phyloP scores from a whole-genome alignment of 2,797 vertebrate genomes.

The Pangasius sanitwongsei region DNA sequence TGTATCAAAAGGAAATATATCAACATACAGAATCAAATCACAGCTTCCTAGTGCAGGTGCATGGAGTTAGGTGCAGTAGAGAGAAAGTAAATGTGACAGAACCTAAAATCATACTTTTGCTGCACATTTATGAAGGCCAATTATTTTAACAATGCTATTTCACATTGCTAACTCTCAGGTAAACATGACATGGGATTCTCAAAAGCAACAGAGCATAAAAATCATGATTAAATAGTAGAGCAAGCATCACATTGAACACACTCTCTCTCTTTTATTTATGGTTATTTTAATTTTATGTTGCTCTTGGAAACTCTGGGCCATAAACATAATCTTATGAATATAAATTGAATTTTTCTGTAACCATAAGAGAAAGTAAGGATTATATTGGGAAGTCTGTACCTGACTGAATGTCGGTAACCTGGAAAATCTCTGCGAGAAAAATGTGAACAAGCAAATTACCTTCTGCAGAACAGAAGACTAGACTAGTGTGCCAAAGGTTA shows the following conservation, averaged over 20 bases:
- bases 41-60: not conserved
- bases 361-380: not conserved
- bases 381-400: not conserved
- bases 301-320: not conserved
- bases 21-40: not conserved
- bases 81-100: not conserved
- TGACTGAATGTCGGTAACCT: no score
- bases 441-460: not conserved
- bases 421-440: not conserved
- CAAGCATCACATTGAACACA: not conserved
- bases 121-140: not conserved
- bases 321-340: not conserved
- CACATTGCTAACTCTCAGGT: not conserved
- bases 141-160: not conserved
- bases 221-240: not conserved
- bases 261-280: not conserved
- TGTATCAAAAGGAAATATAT: not conserved
- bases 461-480: not conserved
- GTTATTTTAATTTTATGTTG: not conserved
- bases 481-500: not conserved
- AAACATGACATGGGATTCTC: not conserved
- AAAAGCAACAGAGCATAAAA: not conserved
- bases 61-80: not conserved
- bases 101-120: not conserved
- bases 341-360: not conserved